phyloP scores from a whole-genome alignment of 2,888 invertebrate species.

The Norana najaformis region DNA sequence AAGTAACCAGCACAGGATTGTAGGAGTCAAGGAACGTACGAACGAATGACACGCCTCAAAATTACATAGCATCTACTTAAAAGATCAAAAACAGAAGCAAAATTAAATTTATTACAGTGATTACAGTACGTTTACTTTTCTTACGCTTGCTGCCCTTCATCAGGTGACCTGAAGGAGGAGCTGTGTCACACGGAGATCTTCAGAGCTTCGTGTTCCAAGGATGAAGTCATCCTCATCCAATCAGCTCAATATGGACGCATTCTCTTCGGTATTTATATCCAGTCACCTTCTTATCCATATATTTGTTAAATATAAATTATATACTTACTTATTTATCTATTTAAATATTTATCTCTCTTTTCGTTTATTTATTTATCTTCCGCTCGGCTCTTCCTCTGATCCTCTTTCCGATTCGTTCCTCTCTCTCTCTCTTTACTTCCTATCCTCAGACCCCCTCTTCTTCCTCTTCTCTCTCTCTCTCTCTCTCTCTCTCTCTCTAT shows the following conservation, averaged over 20 bases:
- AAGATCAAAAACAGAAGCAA: too few species aligned
- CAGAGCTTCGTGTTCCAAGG: neutral
- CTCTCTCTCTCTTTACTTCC: neutral
- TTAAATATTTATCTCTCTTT: neutral
- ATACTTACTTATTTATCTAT: neutral
- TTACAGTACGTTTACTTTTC: too few species aligned
- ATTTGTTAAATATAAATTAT: too few species aligned
- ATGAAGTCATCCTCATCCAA: neutral
- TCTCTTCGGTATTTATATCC: neutral
- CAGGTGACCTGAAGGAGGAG: neutral
- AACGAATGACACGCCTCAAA: too few species aligned
- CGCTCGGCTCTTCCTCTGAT: neutral
- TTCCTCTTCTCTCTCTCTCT: too few species aligned
- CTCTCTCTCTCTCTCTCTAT: too few species aligned
- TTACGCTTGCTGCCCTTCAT: neutral
- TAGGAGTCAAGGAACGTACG: too few species aligned
- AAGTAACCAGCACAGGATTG: too few species aligned
- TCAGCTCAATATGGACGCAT: conserved; percentile 15
- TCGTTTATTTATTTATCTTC: neutral
- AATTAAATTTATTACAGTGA: too few species aligned
- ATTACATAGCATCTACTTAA: too few species aligned
- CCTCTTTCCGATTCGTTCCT: neutral
- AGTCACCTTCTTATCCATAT: neutral
- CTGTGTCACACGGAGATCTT: conserved; percentile 3
- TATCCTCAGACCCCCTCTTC: too few species aligned